Evolutionary conservation across 1,140 invertebrate genomes (phyloP).

Genomic region (Saccostrea echinata): DNA sequence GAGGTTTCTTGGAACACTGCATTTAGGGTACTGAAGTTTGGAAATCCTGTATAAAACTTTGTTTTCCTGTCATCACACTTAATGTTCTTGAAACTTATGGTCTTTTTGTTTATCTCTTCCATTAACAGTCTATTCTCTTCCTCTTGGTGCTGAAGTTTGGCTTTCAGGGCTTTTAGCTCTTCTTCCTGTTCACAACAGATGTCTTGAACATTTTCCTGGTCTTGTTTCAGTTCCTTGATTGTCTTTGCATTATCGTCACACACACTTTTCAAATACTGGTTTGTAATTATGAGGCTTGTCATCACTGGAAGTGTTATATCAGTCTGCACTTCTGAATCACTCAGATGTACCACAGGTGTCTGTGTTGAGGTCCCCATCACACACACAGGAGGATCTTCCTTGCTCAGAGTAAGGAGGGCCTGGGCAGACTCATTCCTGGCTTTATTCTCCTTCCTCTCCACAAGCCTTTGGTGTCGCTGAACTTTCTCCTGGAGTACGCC

Average conservation of each 20-base stretch:
- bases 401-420: slow-evolving; percentile 3
- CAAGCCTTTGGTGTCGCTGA: not conserved
- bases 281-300: not conserved
- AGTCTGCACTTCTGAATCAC: slow-evolving; percentile 17
- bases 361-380: not conserved
- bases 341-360: not conserved
- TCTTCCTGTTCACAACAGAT: not conserved
- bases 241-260: not conserved
- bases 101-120: not conserved
- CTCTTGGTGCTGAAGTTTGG: not conserved
- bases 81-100: not conserved
- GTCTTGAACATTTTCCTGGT: not conserved
- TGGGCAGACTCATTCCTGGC: not conserved
- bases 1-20: not conserved
- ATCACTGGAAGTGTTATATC: not conserved
- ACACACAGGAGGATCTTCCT: not conserved
- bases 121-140: not conserved
- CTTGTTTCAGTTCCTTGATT: not conserved
- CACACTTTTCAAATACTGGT: slow-evolving; percentile 1
- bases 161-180: not conserved
- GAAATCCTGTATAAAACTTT: slow-evolving; percentile 13
- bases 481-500: slow-evolving; percentile 8
- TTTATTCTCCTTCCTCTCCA: slow-evolving; percentile 13
- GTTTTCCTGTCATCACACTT: not conserved
- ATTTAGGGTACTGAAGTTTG: not conserved